Base-by-base conservation (phyloP, 2,113 vertebrate genomes). In the Alligator sinensis region DNA sequence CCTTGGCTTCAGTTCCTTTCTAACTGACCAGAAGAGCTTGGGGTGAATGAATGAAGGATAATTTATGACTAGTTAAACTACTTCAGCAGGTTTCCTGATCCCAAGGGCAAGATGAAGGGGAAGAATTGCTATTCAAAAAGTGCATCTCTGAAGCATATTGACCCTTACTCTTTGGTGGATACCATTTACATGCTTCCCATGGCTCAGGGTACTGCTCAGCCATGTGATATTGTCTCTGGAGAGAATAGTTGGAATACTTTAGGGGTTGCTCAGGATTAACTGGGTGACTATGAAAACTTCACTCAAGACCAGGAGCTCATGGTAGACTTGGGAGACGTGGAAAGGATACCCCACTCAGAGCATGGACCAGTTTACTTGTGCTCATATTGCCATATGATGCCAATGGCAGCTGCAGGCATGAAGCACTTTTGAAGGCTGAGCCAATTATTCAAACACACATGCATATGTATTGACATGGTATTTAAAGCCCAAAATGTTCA, bases 381-480 rank as follows among this genome's bases (percentile, higher is more conserved):
- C 22, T 62, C 60, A 62, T 62, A 22, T 62, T 22, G 8, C 60
- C 21, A 62, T 18, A 7, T 18, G 60, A 62, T 47, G 60, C 60
- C 60, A 62, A 22, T 22, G 60, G 24, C 47, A 62, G 24, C 60
- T 22, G 62, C 90, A 83, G 86, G 88, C 68, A 62, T 3, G 24
- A 60, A 0, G 0, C 1, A 76, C 77, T 63, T 62, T 22, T 62
- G 9, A 18, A 62, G 24, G 24, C 21, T 22, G 16, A 22, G 18
- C 60, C 21, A 62, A 22, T 62, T 62, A 24, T 22, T 22, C 24
- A 62, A 62, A 62, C 34, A 47, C 47, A 47, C 47, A 47, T 47
- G 47, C 47, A 47, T 47, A 47, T 47, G 9, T 47, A 47, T 47
- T 9, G 47, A 47, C 47, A 47, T 47, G 47, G 47, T 47, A 47